phyloP scores from a whole-genome alignment of 1,140 invertebrate genomes.

The Hyphantria cunea region DNA sequence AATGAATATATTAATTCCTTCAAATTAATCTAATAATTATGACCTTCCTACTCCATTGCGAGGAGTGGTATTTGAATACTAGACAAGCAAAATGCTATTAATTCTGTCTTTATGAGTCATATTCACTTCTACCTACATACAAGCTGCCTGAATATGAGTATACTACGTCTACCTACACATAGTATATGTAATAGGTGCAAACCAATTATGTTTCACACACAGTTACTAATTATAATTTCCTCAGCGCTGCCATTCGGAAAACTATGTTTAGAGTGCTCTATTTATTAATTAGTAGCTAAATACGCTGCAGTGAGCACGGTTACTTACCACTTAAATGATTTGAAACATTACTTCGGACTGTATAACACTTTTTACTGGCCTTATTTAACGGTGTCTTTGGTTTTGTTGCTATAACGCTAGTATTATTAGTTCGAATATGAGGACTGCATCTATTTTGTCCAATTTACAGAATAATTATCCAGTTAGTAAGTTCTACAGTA shows the following conservation, averaged over 20 bases:
- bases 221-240: slow-evolving; percentile 57
- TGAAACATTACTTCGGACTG: slow-evolving; percentile 20
- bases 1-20: no score
- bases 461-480: no score
- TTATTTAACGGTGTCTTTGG: slow-evolving; percentile 18
- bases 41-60: no score
- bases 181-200: slow-evolving; percentile 36
- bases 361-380: slow-evolving; percentile 20
- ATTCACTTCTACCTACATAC: slow-evolving; percentile 6
- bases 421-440: no score
- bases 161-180: slow-evolving; percentile 11
- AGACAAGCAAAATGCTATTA: slow-evolving; percentile 2
- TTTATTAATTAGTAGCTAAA: slow-evolving; percentile 53
- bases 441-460: no score
- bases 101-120: slow-evolving; percentile 18
- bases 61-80: no score
- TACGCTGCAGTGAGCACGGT: slow-evolving; percentile 43
- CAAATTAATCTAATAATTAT: no score
- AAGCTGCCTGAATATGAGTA: slow-evolving; percentile 4
- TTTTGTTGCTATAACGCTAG: no score
- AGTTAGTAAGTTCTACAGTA: no score
- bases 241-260: slow-evolving; percentile 47
- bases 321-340: slow-evolving; percentile 35
- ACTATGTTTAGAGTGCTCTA: slow-evolving; percentile 53
- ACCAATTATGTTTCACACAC: slow-evolving; percentile 51